These are phyloP conservation scores for Psittacula echo DNA, from an alignment of 2,797 vertebrate species.

Conservation along the genomic window DNA sequence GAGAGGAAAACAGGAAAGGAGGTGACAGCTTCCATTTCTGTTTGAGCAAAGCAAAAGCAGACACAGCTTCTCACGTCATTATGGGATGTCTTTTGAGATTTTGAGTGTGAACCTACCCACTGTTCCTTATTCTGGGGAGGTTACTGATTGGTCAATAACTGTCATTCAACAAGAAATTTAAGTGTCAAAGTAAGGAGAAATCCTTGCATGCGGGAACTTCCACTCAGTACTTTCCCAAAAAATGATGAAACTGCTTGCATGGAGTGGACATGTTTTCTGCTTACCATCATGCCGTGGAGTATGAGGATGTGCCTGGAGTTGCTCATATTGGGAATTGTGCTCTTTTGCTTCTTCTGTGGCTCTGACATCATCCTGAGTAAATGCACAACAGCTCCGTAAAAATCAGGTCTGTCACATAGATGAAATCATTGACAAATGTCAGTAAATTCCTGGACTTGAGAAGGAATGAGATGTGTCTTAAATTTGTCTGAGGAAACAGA, in stretches of 20 bases:
- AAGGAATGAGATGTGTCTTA: background rate
- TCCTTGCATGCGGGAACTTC: conserved; percentile 48
- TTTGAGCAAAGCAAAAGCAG: background rate
- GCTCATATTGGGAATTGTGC: conserved; percentile 19
- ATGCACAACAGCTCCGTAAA: background rate
- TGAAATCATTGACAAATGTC: background rate
- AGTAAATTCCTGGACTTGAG: background rate
- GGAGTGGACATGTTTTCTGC: conserved; percentile 2
- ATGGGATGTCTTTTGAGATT: background rate
- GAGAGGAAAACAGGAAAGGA: background rate
- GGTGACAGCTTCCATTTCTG: background rate
- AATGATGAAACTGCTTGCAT: conserved; percentile 19
- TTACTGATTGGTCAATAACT: background rate
- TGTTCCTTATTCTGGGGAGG: background rate
- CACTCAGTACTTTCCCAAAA: conserved; percentile 47
- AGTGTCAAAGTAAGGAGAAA: background rate
- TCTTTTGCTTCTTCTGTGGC: background rate
- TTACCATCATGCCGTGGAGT: background rate
- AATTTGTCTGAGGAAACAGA: background rate
- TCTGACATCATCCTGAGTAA: background rate
- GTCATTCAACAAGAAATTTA: background rate
- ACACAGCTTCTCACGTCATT: background rate
- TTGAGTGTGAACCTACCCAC: background rate
- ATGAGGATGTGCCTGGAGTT: conserved; percentile 22
- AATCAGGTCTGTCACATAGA: background rate